These are phyloP conservation scores for Spea bombifrons DNA, from an alignment of 2,113 vertebrate species.

Conservation along the genomic window DNA sequence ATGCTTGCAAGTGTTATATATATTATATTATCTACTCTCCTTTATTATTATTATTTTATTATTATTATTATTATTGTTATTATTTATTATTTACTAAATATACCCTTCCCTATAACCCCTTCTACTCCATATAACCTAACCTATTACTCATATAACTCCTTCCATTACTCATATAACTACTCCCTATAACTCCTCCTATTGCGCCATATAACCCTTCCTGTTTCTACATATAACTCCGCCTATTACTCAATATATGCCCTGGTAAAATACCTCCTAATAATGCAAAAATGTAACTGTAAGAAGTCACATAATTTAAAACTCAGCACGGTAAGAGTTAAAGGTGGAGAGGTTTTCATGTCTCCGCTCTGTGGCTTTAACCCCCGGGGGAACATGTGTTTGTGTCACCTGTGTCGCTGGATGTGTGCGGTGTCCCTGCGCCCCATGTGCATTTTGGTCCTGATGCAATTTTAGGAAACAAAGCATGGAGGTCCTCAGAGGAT, in stretches of 20 bases:
- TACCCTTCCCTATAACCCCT: too few relatives aligned
- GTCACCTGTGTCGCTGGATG: conserved; percentile 36
- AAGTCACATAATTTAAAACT: not conserved
- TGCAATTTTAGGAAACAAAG: conserved; percentile 47
- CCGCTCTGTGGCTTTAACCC: conserved; percentile 19
- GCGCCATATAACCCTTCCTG: not conserved
- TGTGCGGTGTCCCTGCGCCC: conserved; percentile 33
- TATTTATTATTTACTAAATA: too few relatives aligned
- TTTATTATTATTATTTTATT: not conserved
- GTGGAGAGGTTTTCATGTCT: not conserved
- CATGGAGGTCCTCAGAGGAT: conserved; percentile 21
- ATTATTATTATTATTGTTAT: too few relatives aligned
- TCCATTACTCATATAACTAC: too few relatives aligned
- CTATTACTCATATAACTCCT: too few relatives aligned
- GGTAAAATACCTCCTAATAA: too few relatives aligned
- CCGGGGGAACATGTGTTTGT: conserved; percentile 38
- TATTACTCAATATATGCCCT: too few relatives aligned
- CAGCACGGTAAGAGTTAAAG: conserved; percentile 12
- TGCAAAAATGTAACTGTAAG: too few relatives aligned
- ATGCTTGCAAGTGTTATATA: not conserved
- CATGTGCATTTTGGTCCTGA: conserved; percentile 33
- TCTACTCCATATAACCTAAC: too few relatives aligned
- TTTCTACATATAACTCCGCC: too few relatives aligned
- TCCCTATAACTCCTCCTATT: too few relatives aligned
- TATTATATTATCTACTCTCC: not conserved